Base-by-base conservation (phyloP, 2,888 invertebrate genomes). In the Saturnia pavonia region DNA sequence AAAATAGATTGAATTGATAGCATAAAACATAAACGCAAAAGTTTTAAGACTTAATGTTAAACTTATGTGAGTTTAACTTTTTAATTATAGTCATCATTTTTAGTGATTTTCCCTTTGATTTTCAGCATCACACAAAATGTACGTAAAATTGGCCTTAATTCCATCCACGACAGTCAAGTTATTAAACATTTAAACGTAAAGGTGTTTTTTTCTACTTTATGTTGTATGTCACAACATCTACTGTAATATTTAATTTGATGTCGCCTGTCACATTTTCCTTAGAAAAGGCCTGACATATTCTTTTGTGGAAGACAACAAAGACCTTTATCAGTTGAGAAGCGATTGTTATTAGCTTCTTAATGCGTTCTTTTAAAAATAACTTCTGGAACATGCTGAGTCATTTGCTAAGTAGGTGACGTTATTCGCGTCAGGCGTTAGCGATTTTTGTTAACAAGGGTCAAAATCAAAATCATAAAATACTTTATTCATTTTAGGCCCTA, bases 321-420 rank as follows among this genome's bases (percentile, higher is more conserved):
- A 27, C 57, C 14, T 60, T 60, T 60, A 27, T 27, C 25, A 60
- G 57, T 14, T 27, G 25, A 60, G 57, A 60, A 60, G 57, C 57
- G 57, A 60, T 25, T 60, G 14, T 60, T 60, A 27, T 60, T 60
- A 60, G 25, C 57, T 60, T 25, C 14, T 60, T 60, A 60, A 60
- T 60, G 27, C 27, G 57, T 60, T 60, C 25, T 27, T 9, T 14
- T 25, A 60, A 27, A 60, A 60, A 60, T 60, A 60, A 60, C 57
- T 60, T 60, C 27, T 27, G 27, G 19, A 60, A 60, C 25, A 25
- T 60, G 57, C 57, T 27, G 57, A 27, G 57, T 60, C 57, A 60
- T 60, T 60, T 60, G 25, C 57, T 27, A 60, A 60, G 57, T 60
- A 60, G 57, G 25, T 19, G 25, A 6, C 14, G 57, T 9, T 60